Evolutionary conservation across 2,888 invertebrate species (phyloP), one percentile per base, ranked within the genome.

Genomic region (Parapristionchus giblindavisi): DNA sequence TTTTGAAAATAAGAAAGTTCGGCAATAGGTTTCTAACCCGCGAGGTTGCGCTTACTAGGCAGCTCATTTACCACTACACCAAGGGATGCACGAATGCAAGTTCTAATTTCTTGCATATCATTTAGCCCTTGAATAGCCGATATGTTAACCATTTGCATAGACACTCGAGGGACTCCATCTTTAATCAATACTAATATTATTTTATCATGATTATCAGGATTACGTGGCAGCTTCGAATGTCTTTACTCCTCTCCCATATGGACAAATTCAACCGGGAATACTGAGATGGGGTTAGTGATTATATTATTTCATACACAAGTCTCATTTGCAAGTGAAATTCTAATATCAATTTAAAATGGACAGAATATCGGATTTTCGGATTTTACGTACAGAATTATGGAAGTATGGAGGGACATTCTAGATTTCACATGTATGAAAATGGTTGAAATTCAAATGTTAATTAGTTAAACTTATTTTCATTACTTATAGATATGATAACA

Each of bases 191-290:
- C 21, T 48, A 14, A 48, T 11, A 14, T 21, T 14, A 14, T 21
- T 14, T 48, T 48, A 11, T 32, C 8, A n/a, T 17, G 6, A 8
- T 40, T 11, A 27, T 36, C 61, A 73, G 73, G 73, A 73, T n/a
- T 73, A 73, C 51, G 21, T 73, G 21, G 73, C 73, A 4, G 60
- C 73, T 21, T 61, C 73, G 0, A 73, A 73, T 24, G 61, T 73
- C 24, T 73, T 60, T 61, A 38, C 38, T 0, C 73, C 61, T 1
- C 73, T 73, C 14, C 60, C 60, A n/a, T 73, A 73, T 24, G 60
- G 60, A 2, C 36, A 73, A 34, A 27, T 5, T 14, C n/a, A 73
- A 14, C 61, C 73, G n/a, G 73, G 73, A 32, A 38, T 51, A 21
- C 43, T 61, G 11, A 21, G 61, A 61, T 73, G 73, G 73, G 73